These are phyloP conservation scores for Cephus rjabovi DNA, from an alignment of 2,888 invertebrate genomes.

Conservation along the genomic window DNA sequence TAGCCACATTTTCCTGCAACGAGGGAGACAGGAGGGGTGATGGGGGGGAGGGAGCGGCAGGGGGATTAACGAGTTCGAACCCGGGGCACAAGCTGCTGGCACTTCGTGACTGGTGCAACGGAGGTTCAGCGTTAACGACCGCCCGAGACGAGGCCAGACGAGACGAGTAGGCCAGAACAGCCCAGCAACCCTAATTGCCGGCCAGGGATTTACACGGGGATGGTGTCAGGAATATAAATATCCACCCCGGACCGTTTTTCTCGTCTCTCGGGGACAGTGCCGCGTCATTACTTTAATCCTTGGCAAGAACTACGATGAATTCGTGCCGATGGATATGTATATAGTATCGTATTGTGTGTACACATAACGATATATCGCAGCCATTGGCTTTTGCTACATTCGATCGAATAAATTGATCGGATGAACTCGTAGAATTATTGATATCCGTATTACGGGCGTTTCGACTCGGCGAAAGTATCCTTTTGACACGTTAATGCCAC, in stretches of 20 bases:
- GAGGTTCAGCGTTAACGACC: conserved; percentile 53
- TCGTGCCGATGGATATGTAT: not conserved
- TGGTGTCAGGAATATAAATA: conserved; percentile 55
- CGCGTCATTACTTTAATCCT: not conserved
- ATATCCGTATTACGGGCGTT: not conserved
- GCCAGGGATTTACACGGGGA: conserved; percentile 50
- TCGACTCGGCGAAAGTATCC: not conserved
- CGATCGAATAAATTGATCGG: not conserved
- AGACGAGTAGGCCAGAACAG: conserved; percentile 38
- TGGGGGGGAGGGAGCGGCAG: not conserved
- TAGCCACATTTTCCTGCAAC: conserved; percentile 41
- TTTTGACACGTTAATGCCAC: not conserved
- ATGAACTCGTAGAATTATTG: not conserved
- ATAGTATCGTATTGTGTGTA: not conserved
- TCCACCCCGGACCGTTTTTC: conserved; percentile 32
- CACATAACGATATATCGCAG: not conserved
- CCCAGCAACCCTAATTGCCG: conserved; percentile 50
- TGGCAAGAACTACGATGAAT: not conserved
- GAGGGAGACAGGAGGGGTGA: not conserved
- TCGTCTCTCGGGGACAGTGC: not conserved
- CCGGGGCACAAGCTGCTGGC: conserved; percentile 7
- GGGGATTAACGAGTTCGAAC: conserved; percentile 38
- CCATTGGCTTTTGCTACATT: not conserved
- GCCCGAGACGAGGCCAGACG: conserved; percentile 37
- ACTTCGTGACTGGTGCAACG: conserved; percentile 28